phyloP scores from a whole-genome alignment of 2,888 invertebrate species.

The Phortica magna region DNA sequence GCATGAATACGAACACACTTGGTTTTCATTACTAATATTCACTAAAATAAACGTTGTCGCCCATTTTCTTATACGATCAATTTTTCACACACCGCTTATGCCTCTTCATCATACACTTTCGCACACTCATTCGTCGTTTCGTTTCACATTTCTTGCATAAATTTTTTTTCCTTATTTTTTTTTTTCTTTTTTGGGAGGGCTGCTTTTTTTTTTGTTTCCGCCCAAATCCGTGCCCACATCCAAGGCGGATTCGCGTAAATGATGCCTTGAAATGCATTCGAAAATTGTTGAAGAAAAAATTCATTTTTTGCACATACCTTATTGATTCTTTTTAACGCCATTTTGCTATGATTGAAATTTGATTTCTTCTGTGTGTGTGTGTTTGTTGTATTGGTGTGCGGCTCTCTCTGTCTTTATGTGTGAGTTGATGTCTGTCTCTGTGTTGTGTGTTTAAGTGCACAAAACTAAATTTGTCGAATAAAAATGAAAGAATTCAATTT shows the following conservation, averaged over 20 bases:
- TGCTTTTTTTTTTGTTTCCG: slow-evolving; percentile 43
- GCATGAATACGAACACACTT: no score
- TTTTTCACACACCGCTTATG: background rate
- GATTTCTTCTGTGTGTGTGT: slow-evolving; percentile 70
- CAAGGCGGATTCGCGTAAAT: slow-evolving; percentile 17
- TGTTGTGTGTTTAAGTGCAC: slow-evolving; percentile 41
- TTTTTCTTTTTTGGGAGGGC: slow-evolving; percentile 46
- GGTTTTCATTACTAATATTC: no score
- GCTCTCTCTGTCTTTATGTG: slow-evolving; percentile 58
- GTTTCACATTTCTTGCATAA: slow-evolving; percentile 76
- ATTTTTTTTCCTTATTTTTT: slow-evolving; percentile 50
- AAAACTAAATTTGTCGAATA: slow-evolving; percentile 29
- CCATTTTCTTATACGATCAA: background rate
- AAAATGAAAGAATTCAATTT: slow-evolving; percentile 23
- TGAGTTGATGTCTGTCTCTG: slow-evolving; percentile 60
- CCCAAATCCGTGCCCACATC: slow-evolving; percentile 46
- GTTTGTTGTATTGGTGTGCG: slow-evolving; percentile 52
- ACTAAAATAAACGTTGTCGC: background rate
- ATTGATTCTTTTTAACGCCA: slow-evolving; percentile 99
- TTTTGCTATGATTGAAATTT: slow-evolving; percentile 80
- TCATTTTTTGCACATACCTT: slow-evolving; percentile 80
- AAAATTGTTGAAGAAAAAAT: slow-evolving; percentile 42
- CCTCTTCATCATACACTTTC: background rate
- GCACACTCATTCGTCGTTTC: slow-evolving; percentile 31
- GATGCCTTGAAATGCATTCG: slow-evolving; percentile 48